Base-by-base conservation (phyloP, 2,888 invertebrate species). In the Pseudococcus jackbeardsleyi region DNA sequence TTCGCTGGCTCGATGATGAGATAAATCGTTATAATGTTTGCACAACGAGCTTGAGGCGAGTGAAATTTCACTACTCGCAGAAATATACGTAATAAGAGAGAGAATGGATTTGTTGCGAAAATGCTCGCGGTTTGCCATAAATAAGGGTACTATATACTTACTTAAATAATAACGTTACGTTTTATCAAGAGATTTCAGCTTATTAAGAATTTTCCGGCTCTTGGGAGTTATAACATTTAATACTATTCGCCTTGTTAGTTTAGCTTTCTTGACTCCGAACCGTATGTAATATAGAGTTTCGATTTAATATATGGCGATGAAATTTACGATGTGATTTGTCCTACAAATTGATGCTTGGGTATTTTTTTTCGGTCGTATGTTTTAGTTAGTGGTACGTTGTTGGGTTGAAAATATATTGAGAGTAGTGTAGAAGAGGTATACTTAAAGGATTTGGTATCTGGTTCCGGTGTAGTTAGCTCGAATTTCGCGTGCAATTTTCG, bases 121-220 rank as follows among this genome's bases (percentile, higher is more conserved):
- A 64, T 64, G 50, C 50, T 50, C 50, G 64, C 64, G 64, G 64
- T 64, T 64, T 22, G n/a, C 64, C 19, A 64, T 64, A 64, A 64
- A 64, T 64, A 64, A 64, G 64, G 64, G 22, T 64, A 64, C 64
- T 50, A 50, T 50, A 50, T 64, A 64, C 19, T 64, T 64, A 19
- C 64, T 64, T 64, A 64, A 64, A 64, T 64, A 64, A 64, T 64
- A 64, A 64, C 64, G 64, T 64, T 64, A 64, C 15, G 72, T 72
- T 72, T 72, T 72, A 72, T 72, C 72, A 72, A 72, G 72, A 72
- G 72, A 72, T 72, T 72, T 72, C 39, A 17, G 72, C 26, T 72
- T 72, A 72, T 72, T 72, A 72, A 72, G 72, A 72, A 72, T 26
- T 8, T 72, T 4, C 72, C 26, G 72, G 22, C 72, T 72, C 72